Evolutionary conservation across 1,140 invertebrate genomes (phyloP), one percentile per base, ranked within the genome.

Genomic region (Intoshia linei): DNA sequence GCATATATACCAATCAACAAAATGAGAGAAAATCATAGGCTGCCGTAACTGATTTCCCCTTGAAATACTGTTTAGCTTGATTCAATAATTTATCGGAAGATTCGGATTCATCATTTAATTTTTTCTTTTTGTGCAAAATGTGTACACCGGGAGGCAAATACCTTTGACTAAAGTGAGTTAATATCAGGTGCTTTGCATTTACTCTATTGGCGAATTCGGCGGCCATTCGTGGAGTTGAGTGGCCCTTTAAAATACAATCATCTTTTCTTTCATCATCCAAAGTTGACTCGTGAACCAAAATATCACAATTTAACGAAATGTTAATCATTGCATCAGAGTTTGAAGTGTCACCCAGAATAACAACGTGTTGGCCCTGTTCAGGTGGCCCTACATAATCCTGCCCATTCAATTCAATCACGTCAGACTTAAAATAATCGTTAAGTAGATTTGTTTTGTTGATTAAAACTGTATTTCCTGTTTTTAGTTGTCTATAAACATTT

Each of bases 151-250:
- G n/a, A n/a, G 47, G 45, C 40, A 45, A 47, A 45, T 61, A 62
- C 24, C 59, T 45, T 43, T 61, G 58, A 43, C 59, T 62, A 41
- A 57, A 59, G 43, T 62, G 61, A 21, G 50, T 57, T 14, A 62
- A 36, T 29, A 62, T 44, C 1, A 62, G 43, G 7, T 45, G 42
- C 44, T 47, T 48, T 3, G 51, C 57, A 34, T 44, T 37, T 15
- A 56, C 45, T 5, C 36, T 20, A 20, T 48, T 41, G 17, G 55
- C 57, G 45, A 61, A 50, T 22, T 40, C 32, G 15, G 48, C 55
- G 29, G 57, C 58, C 55, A 58, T 58, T 30, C 36, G 42, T 34
- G 61, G 58, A 15, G 61, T 62, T 14, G 61, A 62, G 43, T 62
- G 61, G 10, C 59, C 61, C 46, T 50, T 50, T 32, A 54, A 46